Percentiles rank a stretch among this genome's conserved stretches.
These are phyloP conservation scores for Anas flavirostris DNA, from an alignment of 2,797 vertebrate genomes.

Conservation along the genomic window DNA sequence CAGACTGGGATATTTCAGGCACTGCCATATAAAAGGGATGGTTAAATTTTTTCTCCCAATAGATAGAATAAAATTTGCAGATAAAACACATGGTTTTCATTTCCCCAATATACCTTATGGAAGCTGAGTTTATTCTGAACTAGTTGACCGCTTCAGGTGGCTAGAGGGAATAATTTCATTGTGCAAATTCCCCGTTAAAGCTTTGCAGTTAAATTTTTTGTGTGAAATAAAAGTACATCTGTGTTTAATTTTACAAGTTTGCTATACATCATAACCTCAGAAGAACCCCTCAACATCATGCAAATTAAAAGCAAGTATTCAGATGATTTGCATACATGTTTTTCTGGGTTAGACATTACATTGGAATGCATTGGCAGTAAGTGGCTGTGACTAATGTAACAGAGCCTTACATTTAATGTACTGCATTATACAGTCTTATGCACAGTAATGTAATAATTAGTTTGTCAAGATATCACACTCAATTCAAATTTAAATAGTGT, in stretches of 20 bases:
- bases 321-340: conserved; percentile 69
- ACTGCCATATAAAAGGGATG: neutral
- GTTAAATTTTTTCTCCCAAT: neutral
- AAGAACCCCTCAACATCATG: conserved; percentile 53
- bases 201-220: conserved; percentile 37
- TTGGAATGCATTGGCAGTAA: conserved; percentile 62
- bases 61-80: neutral
- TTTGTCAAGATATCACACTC: conserved; percentile 13
- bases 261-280: conserved; percentile 52
- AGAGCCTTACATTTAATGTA: conserved; percentile 41
- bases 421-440: conserved; percentile 60
- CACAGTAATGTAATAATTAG: conserved; percentile 66
- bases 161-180: conserved; percentile 24
- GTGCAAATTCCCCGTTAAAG: conserved; percentile 40
- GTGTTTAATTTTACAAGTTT: conserved; percentile 38
- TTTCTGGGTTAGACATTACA: conserved; percentile 62
- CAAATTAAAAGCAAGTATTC: conserved; percentile 66
- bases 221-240: conserved; percentile 46
- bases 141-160: conserved; percentile 31
- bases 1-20: neutral
- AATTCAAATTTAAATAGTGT: conserved; percentile 61
- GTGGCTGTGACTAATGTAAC: conserved; percentile 62
- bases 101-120: neutral
- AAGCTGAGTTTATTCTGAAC: neutral
- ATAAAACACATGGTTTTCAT: neutral